These are phyloP conservation scores for Drosophila punjabiensis DNA, from an alignment of 1,140 invertebrate species.

Conservation along the genomic window DNA sequence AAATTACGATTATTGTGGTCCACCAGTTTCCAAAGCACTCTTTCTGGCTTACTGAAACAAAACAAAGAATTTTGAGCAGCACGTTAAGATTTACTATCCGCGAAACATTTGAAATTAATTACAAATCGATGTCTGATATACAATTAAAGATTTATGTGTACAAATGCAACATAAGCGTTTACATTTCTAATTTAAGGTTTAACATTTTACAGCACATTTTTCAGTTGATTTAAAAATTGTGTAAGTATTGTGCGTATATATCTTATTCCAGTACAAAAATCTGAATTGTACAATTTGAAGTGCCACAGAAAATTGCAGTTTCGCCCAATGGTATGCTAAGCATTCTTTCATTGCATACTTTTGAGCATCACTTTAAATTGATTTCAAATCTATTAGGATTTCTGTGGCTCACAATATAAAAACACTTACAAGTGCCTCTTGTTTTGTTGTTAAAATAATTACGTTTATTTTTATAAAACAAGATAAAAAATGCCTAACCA, in stretches of 20 bases:
- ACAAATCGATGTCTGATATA: not conserved
- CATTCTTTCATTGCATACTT: not conserved
- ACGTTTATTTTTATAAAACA: not conserved
- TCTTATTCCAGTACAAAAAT: no score
- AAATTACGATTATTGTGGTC: constrained; percentile 39
- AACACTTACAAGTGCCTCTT: not conserved
- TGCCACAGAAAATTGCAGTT: not conserved
- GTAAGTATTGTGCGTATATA: not conserved
- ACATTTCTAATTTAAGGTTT: not conserved
- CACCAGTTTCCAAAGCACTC: constrained; percentile 28
- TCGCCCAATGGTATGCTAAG: not conserved
- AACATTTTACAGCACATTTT: not conserved
- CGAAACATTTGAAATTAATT: not conserved
- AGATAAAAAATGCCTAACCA: not conserved
- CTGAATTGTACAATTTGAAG: not conserved
- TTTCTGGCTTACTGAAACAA: constrained; percentile 2
- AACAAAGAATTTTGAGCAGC: constrained; percentile 6
- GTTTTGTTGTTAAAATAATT: not conserved
- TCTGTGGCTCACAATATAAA: not conserved
- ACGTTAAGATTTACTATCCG: not conserved
- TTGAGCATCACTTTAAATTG: not conserved
- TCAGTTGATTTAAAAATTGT: not conserved
- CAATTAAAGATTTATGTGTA: not conserved
- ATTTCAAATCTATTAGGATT: not conserved
- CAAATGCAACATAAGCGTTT: not conserved